These are phyloP conservation scores for Oeneis ivallda DNA, from an alignment of 2,888 invertebrate genomes.

Conservation along the genomic window DNA sequence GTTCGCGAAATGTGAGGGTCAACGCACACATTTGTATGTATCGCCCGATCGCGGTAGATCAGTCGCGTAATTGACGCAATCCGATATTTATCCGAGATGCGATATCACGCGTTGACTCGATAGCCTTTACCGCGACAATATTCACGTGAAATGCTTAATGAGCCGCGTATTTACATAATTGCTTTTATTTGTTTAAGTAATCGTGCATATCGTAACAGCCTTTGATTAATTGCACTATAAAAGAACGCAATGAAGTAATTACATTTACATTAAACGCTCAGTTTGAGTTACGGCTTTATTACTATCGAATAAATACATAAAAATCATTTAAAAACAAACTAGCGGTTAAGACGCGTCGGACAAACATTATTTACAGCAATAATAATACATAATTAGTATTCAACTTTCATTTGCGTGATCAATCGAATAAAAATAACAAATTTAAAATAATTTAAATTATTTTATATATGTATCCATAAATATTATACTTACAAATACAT, in stretches of 20 bases:
- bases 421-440: not conserved
- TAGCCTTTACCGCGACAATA: slow-evolving; percentile 72
- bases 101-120: slow-evolving; percentile 70
- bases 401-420: not conserved
- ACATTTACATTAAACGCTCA: slow-evolving; percentile 42
- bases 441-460: not conserved
- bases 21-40: slow-evolving; percentile 75
- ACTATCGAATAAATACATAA: slow-evolving; percentile 40
- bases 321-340: slow-evolving; percentile 28
- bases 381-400: not conserved
- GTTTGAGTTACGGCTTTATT: slow-evolving; percentile 41
- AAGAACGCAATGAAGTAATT: slow-evolving; percentile 43
- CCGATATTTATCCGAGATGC: slow-evolving; percentile 73
- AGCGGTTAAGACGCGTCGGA: slow-evolving; percentile 10
- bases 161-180: slow-evolving; percentile 66
- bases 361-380: slow-evolving; percentile 8
- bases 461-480: not conserved
- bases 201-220: slow-evolving; percentile 41
- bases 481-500: not conserved
- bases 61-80: slow-evolving; percentile 77
- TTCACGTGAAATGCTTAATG: slow-evolving; percentile 69
- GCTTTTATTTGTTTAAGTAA: slow-evolving; percentile 51
- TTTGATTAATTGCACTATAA: slow-evolving; percentile 43
- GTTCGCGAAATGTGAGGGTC: slow-evolving; percentile 56
- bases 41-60: slow-evolving; percentile 68